These are phyloP conservation scores for Ptiloglossa arizonensis DNA, from an alignment of 1,140 invertebrate genomes.

Conservation along the genomic window DNA sequence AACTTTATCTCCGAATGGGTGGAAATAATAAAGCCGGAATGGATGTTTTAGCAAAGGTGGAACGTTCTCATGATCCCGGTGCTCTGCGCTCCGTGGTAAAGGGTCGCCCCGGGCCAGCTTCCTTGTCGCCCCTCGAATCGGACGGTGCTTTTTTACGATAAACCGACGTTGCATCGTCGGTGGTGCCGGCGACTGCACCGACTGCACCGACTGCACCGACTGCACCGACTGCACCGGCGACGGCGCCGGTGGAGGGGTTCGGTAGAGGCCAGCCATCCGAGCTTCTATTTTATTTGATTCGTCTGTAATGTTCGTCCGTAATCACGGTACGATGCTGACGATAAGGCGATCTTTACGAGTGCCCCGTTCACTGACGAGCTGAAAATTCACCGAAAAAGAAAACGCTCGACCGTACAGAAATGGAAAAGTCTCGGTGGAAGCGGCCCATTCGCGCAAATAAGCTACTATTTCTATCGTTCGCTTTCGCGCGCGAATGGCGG, in stretches of 20 bases:
- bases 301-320: not conserved
- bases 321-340: not conserved
- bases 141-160: not conserved
- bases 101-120: not conserved
- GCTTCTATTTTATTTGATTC: not conserved
- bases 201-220: too few species aligned
- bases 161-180: not conserved
- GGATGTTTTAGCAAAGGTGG: not conserved
- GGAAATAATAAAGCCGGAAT: conserved; percentile 21
- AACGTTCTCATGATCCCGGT: not conserved
- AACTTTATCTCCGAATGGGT: not conserved
- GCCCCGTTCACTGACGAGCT: not conserved
- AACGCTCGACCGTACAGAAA: too few species aligned
- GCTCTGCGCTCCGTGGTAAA: not conserved
- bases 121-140: conserved; percentile 19
- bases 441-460: too few species aligned
- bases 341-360: not conserved
- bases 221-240: too few species aligned
- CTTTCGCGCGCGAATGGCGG: too few species aligned
- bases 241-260: not conserved
- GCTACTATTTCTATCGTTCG: too few species aligned
- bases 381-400: not conserved
- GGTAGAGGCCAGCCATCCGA: not conserved
- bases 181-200: too few species aligned
- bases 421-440: not conserved